Percentiles rank a stretch among this genome's conserved stretches.
These are phyloP conservation scores for Rhea pennata DNA, from an alignment of 2,113 vertebrate genomes.

Conservation along the genomic window DNA sequence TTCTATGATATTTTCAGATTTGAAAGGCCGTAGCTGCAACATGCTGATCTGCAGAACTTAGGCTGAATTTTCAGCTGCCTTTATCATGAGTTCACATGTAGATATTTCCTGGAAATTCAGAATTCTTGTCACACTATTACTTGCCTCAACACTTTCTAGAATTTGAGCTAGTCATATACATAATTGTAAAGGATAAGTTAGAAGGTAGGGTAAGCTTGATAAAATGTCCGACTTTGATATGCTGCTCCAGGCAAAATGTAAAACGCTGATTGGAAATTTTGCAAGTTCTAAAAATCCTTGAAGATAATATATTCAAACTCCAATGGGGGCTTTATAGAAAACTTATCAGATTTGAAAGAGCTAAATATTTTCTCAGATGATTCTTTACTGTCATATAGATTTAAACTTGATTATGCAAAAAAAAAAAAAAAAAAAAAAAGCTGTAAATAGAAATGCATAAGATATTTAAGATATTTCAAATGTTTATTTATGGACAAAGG, in stretches of 20 bases:
- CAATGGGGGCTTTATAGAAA: background rate
- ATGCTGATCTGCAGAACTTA: background rate
- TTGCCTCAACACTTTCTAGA: slow-evolving; percentile 11
- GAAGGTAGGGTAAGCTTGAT: slow-evolving; percentile 35
- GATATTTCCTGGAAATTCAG: slow-evolving; percentile 26
- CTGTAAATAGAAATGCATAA: background rate
- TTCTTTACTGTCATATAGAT: slow-evolving; percentile 4
- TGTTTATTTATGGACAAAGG: background rate
- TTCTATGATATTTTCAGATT: background rate
- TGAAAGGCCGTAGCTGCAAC: background rate
- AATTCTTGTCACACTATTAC: slow-evolving; percentile 1
- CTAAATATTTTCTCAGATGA: slow-evolving; percentile 48
- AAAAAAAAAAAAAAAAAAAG: background rate
- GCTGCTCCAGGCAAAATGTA: slow-evolving; percentile 56
- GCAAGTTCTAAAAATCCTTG: slow-evolving; percentile 55
- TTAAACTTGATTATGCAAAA: slow-evolving; percentile 22
- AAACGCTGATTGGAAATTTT: slow-evolving; percentile 26
- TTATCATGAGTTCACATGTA: slow-evolving; percentile 15
- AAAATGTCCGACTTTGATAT: slow-evolving; percentile 45
- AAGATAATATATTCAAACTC: slow-evolving; percentile 56
- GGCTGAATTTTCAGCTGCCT: background rate
- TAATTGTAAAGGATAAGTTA: slow-evolving; percentile 26
- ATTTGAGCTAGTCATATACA: background rate
- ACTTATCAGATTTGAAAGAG: slow-evolving; percentile 50
- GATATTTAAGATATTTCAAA: background rate